These are phyloP conservation scores for Polyommatus iphigenia DNA, from an alignment of 2,888 invertebrate species.

Conservation along the genomic window DNA sequence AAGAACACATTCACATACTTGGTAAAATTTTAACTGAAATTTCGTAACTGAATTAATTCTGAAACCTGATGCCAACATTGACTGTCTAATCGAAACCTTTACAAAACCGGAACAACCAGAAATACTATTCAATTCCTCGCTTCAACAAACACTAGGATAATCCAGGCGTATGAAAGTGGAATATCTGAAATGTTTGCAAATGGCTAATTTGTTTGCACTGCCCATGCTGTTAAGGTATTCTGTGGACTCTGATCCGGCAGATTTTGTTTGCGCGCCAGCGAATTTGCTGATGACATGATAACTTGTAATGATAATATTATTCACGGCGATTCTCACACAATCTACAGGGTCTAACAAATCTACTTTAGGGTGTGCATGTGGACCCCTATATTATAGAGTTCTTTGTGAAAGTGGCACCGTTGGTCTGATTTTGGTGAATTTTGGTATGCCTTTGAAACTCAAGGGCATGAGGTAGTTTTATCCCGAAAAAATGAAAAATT, in stretches of 20 bases:
- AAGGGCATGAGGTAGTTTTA: too few relatives aligned
- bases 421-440: too few relatives aligned
- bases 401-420: too few relatives aligned
- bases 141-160: background rate
- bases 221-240: background rate
- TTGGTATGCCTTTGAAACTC: too few relatives aligned
- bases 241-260: background rate
- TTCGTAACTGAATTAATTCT: too few relatives aligned
- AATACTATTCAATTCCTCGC: background rate
- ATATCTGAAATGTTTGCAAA: constrained; percentile 18
- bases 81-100: too few relatives aligned
- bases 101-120: background rate
- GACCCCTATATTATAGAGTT: too few relatives aligned
- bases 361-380: background rate
- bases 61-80: too few relatives aligned
- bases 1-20: too few relatives aligned
- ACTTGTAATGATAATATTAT: background rate
- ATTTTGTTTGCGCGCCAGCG: background rate
- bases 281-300: background rate
- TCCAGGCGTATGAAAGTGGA: background rate
- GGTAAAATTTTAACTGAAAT: too few relatives aligned
- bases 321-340: background rate
- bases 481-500: too few relatives aligned
- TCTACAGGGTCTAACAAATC: background rate
- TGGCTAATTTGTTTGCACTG: constrained; percentile 9